A percentile compares a stretch with the other conserved stretches of the same genome.
Conservation (phyloP, 2,113 vertebrate species). For the Willisornis vidua region DNA sequence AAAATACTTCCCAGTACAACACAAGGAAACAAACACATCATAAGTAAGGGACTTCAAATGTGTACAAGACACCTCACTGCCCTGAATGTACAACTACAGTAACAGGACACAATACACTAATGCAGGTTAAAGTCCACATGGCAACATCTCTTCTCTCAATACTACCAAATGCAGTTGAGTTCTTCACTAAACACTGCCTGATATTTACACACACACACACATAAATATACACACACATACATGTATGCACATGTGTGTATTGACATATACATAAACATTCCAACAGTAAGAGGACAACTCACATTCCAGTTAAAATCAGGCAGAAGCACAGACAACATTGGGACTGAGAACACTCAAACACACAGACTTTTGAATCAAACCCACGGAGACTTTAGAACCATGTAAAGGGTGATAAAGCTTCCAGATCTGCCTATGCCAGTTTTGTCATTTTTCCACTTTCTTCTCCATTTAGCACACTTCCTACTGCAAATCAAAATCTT, state of each 20-base stretch:
- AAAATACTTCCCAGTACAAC: neutral
- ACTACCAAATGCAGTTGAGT: neutral
- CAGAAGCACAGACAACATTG: neutral
- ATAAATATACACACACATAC: neutral
- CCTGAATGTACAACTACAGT: neutral
- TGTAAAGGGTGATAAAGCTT: rapidly evolving
- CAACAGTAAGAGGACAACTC: neutral
- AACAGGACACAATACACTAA: neutral
- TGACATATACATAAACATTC: neutral
- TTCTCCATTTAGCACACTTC: neutral
- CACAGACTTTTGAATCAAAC: neutral
- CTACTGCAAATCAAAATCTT: neutral
- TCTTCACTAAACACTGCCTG: neutral
- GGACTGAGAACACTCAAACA: neutral
- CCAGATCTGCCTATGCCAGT: neutral
- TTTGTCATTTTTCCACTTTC: neutral
- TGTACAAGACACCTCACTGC: neutral
- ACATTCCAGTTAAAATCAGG: neutral
- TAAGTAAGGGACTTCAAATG: neutral
- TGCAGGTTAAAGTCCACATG: neutral
- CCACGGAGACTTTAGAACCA: neutral
- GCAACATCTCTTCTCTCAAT: neutral
- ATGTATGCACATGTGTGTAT: rapidly evolving
- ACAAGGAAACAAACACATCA: rapidly evolving
- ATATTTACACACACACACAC: neutral